Conservation (phyloP, 2,888 invertebrate species). For the Hemistola chrysoprasaria region DNA sequence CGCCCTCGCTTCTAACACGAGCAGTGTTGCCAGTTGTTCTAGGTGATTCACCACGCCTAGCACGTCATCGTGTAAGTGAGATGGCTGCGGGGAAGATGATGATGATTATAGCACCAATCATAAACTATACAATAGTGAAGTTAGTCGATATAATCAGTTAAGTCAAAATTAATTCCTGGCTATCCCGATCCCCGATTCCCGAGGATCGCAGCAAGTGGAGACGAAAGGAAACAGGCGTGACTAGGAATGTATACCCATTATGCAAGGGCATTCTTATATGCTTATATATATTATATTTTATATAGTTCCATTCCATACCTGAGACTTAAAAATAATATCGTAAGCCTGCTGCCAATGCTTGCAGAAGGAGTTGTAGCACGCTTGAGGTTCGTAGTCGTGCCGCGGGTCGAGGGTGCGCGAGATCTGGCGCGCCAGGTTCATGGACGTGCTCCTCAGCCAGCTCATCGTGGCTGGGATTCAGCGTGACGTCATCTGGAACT, state of each 20-base stretch:
- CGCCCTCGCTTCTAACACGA: constrained; percentile 91
- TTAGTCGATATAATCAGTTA: no score
- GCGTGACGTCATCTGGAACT: constrained; percentile 43
- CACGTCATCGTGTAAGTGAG: constrained; percentile 90
- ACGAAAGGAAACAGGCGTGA: no score
- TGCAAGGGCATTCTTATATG: no score
- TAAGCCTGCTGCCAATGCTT: constrained; percentile 97
- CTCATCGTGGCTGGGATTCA: constrained; percentile 78
- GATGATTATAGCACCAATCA: no score
- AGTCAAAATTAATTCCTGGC: no score
- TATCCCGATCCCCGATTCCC: no score
- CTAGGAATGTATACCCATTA: no score
- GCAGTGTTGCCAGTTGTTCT: constrained; percentile 93
- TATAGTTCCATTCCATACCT: constrained; percentile 81
- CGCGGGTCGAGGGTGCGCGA: constrained; percentile 85
- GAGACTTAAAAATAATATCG: constrained; percentile 90
- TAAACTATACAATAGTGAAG: no score
- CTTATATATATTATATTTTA: no score
- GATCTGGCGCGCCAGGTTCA: constrained; percentile 82
- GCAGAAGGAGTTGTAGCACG: constrained; percentile 95
- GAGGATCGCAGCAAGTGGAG: no score
- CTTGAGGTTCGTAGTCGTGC: constrained; percentile 91
- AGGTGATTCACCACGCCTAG: constrained; percentile 95
- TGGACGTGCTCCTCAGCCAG: constrained; percentile 85
- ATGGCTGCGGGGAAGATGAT: constrained; percentile 50